Evolutionary conservation across 2,113 vertebrate species (phyloP).

Genomic region (Onychorhynchus coronatus): DNA sequence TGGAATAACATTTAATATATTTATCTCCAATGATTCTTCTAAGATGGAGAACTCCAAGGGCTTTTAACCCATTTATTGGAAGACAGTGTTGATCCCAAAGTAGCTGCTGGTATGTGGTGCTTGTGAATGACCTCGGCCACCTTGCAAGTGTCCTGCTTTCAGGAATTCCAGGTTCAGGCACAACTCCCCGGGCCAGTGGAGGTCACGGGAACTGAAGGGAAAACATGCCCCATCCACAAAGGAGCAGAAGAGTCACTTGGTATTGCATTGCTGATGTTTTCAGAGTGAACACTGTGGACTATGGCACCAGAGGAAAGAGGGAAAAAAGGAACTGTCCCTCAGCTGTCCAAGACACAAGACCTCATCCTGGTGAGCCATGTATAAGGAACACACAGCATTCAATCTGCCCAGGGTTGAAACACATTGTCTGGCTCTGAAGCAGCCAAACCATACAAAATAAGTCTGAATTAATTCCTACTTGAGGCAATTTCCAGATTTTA

Average conservation of each 20-base stretch:
- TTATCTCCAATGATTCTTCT: neutral
- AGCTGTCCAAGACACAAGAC: neutral
- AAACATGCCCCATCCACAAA: neutral
- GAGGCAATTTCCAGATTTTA: neutral
- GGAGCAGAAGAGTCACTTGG: neutral
- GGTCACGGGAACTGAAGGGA: neutral
- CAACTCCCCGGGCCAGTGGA: neutral
- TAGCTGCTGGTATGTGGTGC: neutral
- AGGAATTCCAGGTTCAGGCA: neutral
- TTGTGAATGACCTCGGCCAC: neutral
- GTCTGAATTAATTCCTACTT: neutral
- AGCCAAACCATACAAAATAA: neutral
- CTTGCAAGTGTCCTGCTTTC: accelerated
- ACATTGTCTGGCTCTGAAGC: neutral
- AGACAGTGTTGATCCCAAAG: neutral
- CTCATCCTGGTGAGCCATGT: accelerated
- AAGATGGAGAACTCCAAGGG: neutral
- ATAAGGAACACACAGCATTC: neutral
- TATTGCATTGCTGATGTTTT: neutral
- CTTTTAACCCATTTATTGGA: neutral
- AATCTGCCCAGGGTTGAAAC: neutral
- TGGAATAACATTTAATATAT: neutral
- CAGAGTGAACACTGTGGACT: neutral
- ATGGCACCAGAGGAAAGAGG: neutral
- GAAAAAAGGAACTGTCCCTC: neutral